Evolutionary conservation across 2,888 invertebrate genomes (phyloP).

Genomic region (Rhopalosiphum nymphaeae): DNA sequence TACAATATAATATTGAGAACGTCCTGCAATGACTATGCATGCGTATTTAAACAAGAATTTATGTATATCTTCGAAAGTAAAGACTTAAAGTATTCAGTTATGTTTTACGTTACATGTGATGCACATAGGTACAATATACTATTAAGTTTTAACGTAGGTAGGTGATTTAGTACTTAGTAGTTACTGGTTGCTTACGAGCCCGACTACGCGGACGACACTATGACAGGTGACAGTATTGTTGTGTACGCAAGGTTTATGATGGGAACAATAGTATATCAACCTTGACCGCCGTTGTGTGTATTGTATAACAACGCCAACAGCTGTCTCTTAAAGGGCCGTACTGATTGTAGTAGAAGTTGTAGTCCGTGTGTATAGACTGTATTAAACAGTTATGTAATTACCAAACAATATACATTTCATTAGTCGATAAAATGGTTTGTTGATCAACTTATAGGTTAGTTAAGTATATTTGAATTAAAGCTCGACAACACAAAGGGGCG

Average conservation of each 20-base stretch:
- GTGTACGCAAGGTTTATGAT: slow-evolving; percentile 8
- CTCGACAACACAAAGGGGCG: too few relatives aligned
- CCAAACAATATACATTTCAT: slow-evolving; percentile 8
- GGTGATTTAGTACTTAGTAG: neutral
- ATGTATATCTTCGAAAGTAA: neutral
- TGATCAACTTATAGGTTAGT: neutral
- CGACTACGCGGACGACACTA: slow-evolving; percentile 18
- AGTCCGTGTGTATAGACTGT: neutral
- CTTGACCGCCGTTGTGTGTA: slow-evolving; percentile 46
- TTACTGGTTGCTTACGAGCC: slow-evolving; percentile 22
- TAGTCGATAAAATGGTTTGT: slow-evolving; percentile 17
- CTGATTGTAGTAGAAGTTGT: neutral
- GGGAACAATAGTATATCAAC: slow-evolving; percentile 12
- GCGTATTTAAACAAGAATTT: neutral
- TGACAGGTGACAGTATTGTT: slow-evolving; percentile 45
- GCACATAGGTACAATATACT: neutral
- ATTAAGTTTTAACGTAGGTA: neutral
- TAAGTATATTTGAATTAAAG: too few relatives aligned
- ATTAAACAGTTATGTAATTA: neutral
- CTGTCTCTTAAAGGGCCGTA: neutral
- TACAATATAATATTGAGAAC: neutral
- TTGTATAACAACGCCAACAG: slow-evolving; percentile 10
- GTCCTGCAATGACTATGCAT: neutral
- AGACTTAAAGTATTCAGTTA: neutral
- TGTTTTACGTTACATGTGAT: neutral